Conservation (phyloP, 2,113 vertebrate species). For the Trinectes maculatus region DNA sequence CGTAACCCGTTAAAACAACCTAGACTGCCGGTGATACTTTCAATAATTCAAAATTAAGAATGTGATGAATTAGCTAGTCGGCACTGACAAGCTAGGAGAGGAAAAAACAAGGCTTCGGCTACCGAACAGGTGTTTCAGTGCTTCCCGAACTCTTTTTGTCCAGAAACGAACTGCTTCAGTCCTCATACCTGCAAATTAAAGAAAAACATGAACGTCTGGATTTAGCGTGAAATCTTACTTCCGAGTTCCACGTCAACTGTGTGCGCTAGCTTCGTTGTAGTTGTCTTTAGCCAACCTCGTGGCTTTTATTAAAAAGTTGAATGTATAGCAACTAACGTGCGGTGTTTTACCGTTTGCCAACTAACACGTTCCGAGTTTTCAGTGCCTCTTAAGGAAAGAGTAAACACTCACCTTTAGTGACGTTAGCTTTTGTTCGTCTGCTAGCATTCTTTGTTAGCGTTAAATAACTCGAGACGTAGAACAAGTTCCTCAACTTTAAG, state of each 20-base stretch:
- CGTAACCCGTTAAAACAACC: background rate
- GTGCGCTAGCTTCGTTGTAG: background rate
- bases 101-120: no score
- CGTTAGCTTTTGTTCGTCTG: constrained; percentile 19
- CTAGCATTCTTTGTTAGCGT: constrained; percentile 32
- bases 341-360: background rate
- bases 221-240: background rate
- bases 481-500: background rate
- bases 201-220: background rate
- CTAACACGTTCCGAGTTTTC: rapidly evolving
- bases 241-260: background rate
- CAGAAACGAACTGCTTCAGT: background rate
- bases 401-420: constrained; percentile 30
- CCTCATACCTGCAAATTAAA: constrained; percentile 13
- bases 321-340: background rate
- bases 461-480: background rate
- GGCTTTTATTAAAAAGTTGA: rapidly evolving
- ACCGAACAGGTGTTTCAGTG: no score
- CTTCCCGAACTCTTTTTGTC: background rate
- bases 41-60: background rate
- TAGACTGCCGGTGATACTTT: background rate
- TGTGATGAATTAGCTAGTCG: background rate
- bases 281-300: background rate
- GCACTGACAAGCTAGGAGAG: no score
- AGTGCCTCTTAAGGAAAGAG: background rate